These are phyloP conservation scores for Oscheius onirici DNA, from an alignment of 2,888 invertebrate species.

Conservation along the genomic window DNA sequence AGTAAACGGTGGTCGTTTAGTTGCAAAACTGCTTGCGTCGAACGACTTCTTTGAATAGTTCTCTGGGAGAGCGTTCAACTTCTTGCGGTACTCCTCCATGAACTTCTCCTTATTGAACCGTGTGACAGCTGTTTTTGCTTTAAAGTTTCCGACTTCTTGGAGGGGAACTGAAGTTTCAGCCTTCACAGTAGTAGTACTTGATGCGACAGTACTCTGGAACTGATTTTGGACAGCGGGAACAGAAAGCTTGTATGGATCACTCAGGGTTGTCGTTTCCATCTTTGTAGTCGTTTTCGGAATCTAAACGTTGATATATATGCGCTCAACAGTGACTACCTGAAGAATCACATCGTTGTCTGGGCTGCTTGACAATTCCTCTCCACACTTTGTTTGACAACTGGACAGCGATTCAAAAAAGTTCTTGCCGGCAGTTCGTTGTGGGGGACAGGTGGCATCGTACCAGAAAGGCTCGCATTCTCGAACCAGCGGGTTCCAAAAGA, in stretches of 20 bases:
- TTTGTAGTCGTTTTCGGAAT: neutral
- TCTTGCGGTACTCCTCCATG: conserved; percentile 43
- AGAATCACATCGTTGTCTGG: neutral
- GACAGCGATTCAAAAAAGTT: conserved; percentile 50
- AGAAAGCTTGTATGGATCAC: neutral
- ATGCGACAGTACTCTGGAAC: neutral
- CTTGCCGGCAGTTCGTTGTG: conserved; percentile 43
- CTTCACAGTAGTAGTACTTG: neutral
- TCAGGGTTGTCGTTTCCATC: neutral
- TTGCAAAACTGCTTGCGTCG: neutral
- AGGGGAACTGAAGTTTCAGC: neutral
- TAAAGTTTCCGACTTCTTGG: conserved; percentile 14
- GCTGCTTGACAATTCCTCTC: conserved; percentile 15
- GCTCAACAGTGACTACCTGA: neutral
- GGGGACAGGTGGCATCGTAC: conserved; percentile 64
- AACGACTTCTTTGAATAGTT: neutral
- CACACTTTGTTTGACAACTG: conserved; percentile 35
- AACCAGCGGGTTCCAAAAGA: conserved; percentile 48
- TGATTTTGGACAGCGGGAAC: neutral
- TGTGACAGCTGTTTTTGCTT: conserved; percentile 36
- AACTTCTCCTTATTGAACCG: conserved; percentile 47
- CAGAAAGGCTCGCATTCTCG: conserved; percentile 66
- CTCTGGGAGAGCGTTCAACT: conserved; percentile 26
- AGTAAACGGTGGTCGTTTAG: conserved; percentile 18
- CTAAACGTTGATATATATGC: neutral